phyloP scores from a whole-genome alignment of 1,140 invertebrate species.

The Drosophila bipectinata region DNA sequence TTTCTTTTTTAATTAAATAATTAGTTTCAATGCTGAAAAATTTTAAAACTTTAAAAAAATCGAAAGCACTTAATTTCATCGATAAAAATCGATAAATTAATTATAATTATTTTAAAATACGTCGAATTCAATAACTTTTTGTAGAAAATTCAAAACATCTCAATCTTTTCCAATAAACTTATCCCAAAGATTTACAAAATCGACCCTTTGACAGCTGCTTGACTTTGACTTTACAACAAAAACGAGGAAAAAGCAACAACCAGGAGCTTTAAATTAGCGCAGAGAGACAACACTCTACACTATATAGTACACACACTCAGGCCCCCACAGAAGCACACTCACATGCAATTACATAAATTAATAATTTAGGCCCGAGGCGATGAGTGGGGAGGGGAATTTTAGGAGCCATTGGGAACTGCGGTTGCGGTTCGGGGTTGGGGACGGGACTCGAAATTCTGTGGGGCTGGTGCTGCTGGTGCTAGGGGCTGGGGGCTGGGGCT shows the following conservation, averaged over 20 bases:
- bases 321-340: no score
- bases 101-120: not conserved
- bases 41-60: no score
- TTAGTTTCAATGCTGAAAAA: no score
- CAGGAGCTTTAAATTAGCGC: constrained; percentile 26
- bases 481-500: constrained; percentile 5
- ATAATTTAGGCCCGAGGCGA: constrained; percentile 29
- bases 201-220: constrained; percentile 11
- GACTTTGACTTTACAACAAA: constrained; percentile 15
- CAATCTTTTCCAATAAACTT: no score
- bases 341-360: constrained; percentile 9
- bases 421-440: not conserved
- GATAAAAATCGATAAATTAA: not conserved
- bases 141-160: not conserved
- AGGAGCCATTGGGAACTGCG: constrained; percentile 1
- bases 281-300: constrained; percentile 5
- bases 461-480: not conserved
- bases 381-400: not conserved
- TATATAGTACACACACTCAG: not conserved
- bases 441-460: not conserved
- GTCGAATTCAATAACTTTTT: not conserved
- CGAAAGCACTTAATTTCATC: no score
- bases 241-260: not conserved
- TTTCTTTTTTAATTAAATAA: no score
- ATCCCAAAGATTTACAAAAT: not conserved